Base-by-base conservation (phyloP, 1,140 invertebrate genomes). In the Drosophila serrata region DNA sequence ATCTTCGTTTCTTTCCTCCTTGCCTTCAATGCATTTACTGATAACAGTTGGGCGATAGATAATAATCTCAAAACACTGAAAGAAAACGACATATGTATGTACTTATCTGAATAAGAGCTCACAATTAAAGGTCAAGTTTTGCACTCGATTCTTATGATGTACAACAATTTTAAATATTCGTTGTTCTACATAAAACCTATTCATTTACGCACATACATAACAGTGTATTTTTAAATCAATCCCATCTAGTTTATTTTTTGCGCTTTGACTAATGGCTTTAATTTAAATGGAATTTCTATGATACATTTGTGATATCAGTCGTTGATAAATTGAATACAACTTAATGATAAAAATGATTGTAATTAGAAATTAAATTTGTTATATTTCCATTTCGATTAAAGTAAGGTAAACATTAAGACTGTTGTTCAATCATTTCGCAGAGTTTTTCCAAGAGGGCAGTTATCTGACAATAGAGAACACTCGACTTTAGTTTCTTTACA, bases 31-130 rank as follows among this genome's bases (percentile, higher is more conserved):
- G 61, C 59, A 76, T 65, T 58, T 59, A 73, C 53, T 60, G 60
- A 88, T 87, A 79, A 31, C 49, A 69, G 46, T 46, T 68, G 39
- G 29, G 58, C 49, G 51, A 39, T 72, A 70, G 51, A 39, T 72
- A 70, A 70, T 33, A 51, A 70, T 70, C 65, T 51, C n/a, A 22
- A 53, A 45, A 22, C 46, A 70, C 43, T 53, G 49, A 22, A 53
- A 53, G 24, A 51, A 53, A 53, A 35, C 3, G 7, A 19, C 8
- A 8, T 45, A 45, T 6, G 2, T 45, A 22, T 22, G 22, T 19
- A 49, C n/a, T 11, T 29, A 31, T 33, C 11, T 33, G 31, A 19
- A 33, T 19, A 33, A 19, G 7, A 13, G 7, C 9, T 29, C 5
- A 31, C 5, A 51, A 22, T 13, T 6, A 51, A 48, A 48, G 24